Evolutionary conservation across 2,888 invertebrate genomes (phyloP).

Genomic region (Trachelus stipa): DNA sequence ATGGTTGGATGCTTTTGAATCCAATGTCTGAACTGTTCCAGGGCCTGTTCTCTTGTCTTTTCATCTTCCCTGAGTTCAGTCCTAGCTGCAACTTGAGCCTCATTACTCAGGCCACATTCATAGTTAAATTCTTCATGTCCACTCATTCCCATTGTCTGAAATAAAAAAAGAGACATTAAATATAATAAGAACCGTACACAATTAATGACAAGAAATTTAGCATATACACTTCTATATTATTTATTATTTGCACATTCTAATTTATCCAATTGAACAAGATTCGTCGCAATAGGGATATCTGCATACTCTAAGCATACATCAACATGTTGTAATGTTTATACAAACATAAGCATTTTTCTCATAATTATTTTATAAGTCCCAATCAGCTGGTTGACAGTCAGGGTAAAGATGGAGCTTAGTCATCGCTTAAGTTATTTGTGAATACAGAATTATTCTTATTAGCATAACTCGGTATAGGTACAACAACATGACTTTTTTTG

Average conservation of each 20-base stretch:
- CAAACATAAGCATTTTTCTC: not conserved
- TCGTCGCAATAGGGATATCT: not conserved
- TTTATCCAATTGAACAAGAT: not conserved
- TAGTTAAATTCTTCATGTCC: conserved; percentile 40
- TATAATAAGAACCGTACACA: not conserved
- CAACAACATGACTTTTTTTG: not conserved
- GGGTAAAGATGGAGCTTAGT: not conserved
- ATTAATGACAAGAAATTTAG: not conserved
- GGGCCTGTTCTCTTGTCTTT: conserved; percentile 77
- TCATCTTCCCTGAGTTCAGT: conserved; percentile 84
- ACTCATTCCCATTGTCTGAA: conserved; percentile 39
- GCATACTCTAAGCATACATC: not conserved
- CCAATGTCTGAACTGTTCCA: conserved; percentile 85
- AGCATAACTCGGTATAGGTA: not conserved
- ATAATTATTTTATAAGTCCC: not conserved
- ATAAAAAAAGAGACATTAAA: not conserved
- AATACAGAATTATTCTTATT: not conserved
- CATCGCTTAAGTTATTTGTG: not conserved
- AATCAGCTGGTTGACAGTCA: not conserved
- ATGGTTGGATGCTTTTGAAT: conserved; percentile 86
- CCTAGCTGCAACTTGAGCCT: conserved; percentile 47
- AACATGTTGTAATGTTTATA: not conserved
- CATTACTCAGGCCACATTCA: conserved; percentile 45
- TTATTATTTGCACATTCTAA: not conserved
- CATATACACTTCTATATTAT: not conserved